A percentile compares a stretch with the other conserved stretches of the same genome.
Evolutionary conservation across 2,113 vertebrate genomes (phyloP).

Genomic region (Enhydra lutris): DNA sequence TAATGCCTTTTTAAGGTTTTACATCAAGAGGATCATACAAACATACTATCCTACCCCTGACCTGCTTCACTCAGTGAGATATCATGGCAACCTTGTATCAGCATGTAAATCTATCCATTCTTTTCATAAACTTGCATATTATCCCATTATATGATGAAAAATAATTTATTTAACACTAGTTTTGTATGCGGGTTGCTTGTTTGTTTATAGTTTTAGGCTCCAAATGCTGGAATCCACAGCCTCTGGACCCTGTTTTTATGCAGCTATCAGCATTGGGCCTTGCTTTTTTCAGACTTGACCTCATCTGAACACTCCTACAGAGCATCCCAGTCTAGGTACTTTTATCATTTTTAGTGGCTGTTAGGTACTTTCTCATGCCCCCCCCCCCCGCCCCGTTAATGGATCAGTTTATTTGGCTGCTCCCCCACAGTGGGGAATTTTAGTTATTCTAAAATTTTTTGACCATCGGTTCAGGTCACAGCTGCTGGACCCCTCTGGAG

Average conservation of each 20-base stretch:
- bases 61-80: background rate
- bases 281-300: background rate
- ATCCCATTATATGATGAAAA: background rate
- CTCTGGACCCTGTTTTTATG: background rate
- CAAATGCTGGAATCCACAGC: background rate
- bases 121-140: background rate
- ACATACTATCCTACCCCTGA: background rate
- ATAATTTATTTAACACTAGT: background rate
- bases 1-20: background rate
- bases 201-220: background rate
- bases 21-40: background rate
- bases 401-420: background rate
- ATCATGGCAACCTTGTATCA: background rate
- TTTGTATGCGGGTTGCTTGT: background rate
- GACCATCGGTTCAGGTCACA: constrained; percentile 20
- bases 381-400: background rate
- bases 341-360: background rate
- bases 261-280: background rate
- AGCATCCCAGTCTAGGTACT: background rate
- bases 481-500: constrained; percentile 49
- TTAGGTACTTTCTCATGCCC: constrained; percentile 22
- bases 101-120: background rate
- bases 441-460: constrained; percentile 37
- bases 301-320: background rate
- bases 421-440: background rate